Percentiles rank a stretch among this genome's conserved stretches.
Conservation (phyloP, 2,113 vertebrate species). For the Varanus komodoensis region DNA sequence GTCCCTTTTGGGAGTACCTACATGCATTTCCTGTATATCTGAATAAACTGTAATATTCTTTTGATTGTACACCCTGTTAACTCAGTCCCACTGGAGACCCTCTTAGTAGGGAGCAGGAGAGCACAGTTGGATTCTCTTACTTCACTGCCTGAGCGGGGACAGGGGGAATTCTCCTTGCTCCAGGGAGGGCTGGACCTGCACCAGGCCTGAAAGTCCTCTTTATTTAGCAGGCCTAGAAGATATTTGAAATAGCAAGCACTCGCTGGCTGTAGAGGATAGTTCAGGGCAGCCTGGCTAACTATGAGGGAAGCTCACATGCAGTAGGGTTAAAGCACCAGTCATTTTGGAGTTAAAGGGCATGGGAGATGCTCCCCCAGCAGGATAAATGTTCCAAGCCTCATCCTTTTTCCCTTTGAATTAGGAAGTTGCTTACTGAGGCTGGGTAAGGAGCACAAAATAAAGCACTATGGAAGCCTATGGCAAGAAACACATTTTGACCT, state of each 20-base stretch:
- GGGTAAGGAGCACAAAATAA: neutral
- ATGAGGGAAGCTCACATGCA: neutral
- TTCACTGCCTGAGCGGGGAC: no score
- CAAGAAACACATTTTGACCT: neutral
- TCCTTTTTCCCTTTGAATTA: no score
- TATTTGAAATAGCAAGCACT: neutral
- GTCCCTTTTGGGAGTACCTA: no score
- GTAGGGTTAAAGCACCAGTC: neutral
- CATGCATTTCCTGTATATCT: no score
- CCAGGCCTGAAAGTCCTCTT: neutral
- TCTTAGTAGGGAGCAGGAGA: neutral
- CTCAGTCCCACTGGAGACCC: no score
- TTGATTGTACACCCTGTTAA: no score
- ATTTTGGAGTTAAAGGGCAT: neutral
- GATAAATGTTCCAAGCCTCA: no score
- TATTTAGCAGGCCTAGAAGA: neutral
- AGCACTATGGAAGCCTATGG: neutral
- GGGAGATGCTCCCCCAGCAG: no score
- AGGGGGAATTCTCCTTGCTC: no score
- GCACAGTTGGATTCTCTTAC: no score
- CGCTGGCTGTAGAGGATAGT: neutral
- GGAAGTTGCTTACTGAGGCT: neutral
- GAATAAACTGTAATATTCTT: no score
- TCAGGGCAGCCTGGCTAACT: neutral
- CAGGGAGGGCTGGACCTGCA: no score